Evolutionary conservation across 2,888 invertebrate species (phyloP).

Genomic region (Brachynemurus nebulosus): DNA sequence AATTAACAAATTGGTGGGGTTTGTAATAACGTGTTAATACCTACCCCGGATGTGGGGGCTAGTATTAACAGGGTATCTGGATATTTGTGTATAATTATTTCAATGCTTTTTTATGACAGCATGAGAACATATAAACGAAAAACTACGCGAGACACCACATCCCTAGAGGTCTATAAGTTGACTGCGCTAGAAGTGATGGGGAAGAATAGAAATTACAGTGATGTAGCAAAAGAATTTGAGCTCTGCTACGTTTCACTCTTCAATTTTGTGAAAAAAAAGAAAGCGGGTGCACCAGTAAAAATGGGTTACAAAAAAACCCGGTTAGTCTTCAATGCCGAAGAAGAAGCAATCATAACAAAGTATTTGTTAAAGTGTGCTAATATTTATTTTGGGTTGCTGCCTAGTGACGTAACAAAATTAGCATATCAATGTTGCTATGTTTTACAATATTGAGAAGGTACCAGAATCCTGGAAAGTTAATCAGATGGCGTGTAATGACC

Average conservation of each 20-base stretch:
- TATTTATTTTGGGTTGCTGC: conserved; percentile 1
- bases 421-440: too few relatives aligned
- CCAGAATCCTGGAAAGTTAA: too few relatives aligned
- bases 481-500: too few relatives aligned
- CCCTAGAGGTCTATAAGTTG: conserved; percentile 6
- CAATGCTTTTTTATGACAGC: conserved; percentile 2
- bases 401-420: too few relatives aligned
- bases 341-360: conserved; percentile 5
- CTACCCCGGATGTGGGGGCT: neutral
- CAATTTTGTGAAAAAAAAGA: neutral
- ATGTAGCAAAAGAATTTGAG: conserved; percentile 8
- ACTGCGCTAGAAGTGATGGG: conserved; percentile 7
- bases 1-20: neutral
- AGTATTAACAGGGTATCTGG: neutral
- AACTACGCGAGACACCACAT: conserved; percentile 10
- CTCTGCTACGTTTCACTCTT: conserved; percentile 8
- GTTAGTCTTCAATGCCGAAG: conserved; percentile 6
- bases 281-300: neutral
- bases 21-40: too few relatives aligned
- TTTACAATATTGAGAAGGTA: too few relatives aligned
- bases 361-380: conserved; percentile 7
- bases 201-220: conserved; percentile 8
- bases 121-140: conserved; percentile 11
- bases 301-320: conserved; percentile 6
- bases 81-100: neutral